These are phyloP conservation scores for Trichogramma pretiosum DNA, from an alignment of 1,140 invertebrate genomes.

Conservation along the genomic window DNA sequence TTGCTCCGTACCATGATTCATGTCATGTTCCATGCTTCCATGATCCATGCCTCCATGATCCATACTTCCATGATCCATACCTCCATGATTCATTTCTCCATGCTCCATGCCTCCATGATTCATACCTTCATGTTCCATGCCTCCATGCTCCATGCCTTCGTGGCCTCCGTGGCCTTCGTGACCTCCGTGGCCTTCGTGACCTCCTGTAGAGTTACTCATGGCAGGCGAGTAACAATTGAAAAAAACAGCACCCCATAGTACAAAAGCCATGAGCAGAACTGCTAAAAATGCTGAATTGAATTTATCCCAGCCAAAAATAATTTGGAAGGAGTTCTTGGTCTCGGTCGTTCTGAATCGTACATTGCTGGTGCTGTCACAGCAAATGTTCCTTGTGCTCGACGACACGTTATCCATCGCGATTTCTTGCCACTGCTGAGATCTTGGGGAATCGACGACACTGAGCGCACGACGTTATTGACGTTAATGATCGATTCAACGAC, in stretches of 20 bases:
- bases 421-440: background rate
- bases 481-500: background rate
- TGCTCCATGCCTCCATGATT: too few relatives aligned
- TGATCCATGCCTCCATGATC: too few relatives aligned
- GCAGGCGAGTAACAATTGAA: background rate
- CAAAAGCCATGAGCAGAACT: background rate
- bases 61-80: too few relatives aligned
- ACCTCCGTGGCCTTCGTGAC: background rate
- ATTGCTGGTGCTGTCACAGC: background rate
- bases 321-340: background rate
- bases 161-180: background rate
- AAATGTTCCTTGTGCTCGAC: slow-evolving; percentile 8
- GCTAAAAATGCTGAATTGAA: slow-evolving; percentile 2
- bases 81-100: too few relatives aligned
- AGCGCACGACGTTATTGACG: background rate
- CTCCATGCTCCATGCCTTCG: too few relatives aligned
- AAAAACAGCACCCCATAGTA: background rate
- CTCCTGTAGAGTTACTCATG: background rate
- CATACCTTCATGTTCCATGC: too few relatives aligned
- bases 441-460: background rate
- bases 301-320: slow-evolving; percentile 12
- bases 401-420: background rate
- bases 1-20: too few relatives aligned
- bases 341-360: background rate
- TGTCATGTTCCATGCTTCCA: too few relatives aligned